Evolutionary conservation across 2,888 invertebrate genomes (phyloP).

Genomic region (Alcis repandata): DNA sequence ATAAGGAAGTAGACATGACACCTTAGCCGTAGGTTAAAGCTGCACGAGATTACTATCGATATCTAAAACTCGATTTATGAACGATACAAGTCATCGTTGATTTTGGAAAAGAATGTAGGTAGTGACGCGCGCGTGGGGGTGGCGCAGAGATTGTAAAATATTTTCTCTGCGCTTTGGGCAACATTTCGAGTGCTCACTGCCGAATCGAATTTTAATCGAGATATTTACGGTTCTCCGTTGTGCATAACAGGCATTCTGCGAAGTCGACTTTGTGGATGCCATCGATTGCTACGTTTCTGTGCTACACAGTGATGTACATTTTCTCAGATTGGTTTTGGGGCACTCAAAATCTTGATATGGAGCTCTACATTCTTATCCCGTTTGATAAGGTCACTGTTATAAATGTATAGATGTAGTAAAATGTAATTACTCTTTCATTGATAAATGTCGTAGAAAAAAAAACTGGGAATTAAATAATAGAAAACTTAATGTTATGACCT

Average conservation of each 20-base stretch:
- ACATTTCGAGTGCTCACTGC: no score
- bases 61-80: not conserved
- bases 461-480: not conserved
- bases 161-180: no score
- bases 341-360: not conserved
- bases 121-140: no score
- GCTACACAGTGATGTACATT: not conserved
- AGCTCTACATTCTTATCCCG: not conserved
- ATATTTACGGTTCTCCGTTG: no score
- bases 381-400: constrained; percentile 4
- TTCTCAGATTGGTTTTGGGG: not conserved
- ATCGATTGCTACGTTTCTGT: no score
- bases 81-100: not conserved
- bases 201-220: no score
- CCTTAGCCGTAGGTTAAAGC: not conserved
- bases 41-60: not conserved
- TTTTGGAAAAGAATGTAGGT: not conserved
- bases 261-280: no score
- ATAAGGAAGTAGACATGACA: not conserved
- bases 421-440: constrained; percentile 26
- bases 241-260: no score
- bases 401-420: constrained; percentile 17
- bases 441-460: not conserved
- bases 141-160: no score
- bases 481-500: not conserved